Evolutionary conservation across 2,113 vertebrate species (phyloP).

Genomic region (Dendropsophus ebraccatus): DNA sequence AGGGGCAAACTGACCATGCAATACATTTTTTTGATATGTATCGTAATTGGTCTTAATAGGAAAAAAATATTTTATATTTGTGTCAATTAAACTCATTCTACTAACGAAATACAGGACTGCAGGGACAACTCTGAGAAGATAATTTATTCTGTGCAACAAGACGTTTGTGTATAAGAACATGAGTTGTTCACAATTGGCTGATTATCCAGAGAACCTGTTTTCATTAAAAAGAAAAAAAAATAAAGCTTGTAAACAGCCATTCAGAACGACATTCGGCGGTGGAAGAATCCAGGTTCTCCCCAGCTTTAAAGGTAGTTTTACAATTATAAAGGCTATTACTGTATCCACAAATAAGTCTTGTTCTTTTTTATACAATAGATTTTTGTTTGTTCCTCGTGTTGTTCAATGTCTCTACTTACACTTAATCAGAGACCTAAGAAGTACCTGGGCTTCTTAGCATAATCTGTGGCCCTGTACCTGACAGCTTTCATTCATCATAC

Average conservation of each 20-base stretch:
- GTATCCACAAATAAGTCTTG: background rate
- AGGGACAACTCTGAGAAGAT: constrained; percentile 5
- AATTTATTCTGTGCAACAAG: constrained; percentile 29
- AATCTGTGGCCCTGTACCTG: too few relatives aligned
- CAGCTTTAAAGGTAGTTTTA: background rate
- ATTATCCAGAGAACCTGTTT: background rate
- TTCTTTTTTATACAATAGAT: background rate
- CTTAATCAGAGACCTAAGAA: too few relatives aligned
- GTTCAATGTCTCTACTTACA: too few relatives aligned
- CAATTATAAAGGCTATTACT: background rate
- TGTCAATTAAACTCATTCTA: constrained; percentile 33
- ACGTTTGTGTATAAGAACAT: constrained; percentile 5
- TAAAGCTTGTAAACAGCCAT: background rate
- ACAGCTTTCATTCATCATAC: too few relatives aligned
- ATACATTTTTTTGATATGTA: background rate
- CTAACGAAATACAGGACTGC: constrained; percentile 13
- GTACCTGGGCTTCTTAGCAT: too few relatives aligned
- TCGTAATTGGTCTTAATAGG: constrained; percentile 25
- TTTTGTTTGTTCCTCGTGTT: background rate
- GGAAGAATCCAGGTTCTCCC: background rate
- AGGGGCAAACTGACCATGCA: background rate
- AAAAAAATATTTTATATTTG: constrained; percentile 15
- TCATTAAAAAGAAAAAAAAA: constrained; percentile 10
- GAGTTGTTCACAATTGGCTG: background rate
- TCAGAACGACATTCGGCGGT: background rate